Conservation (phyloP, 2,113 vertebrate species). For the Cervus canadensis region DNA sequence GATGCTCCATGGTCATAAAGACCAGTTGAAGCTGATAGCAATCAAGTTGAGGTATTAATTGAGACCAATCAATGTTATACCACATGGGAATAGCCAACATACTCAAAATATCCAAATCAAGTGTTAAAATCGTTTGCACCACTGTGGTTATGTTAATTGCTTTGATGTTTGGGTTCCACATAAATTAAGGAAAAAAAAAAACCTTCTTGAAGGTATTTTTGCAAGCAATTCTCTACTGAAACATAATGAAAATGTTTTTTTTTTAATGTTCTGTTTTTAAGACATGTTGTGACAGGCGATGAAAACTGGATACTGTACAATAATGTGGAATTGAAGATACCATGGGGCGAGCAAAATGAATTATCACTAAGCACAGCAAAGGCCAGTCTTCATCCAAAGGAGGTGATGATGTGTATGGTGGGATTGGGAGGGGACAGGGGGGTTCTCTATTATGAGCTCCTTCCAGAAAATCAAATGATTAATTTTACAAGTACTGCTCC, state of each 20-base stretch:
- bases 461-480: neutral
- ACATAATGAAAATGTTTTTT: neutral
- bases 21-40: neutral
- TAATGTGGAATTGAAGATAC: neutral
- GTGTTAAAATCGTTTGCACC: neutral
- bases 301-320: neutral
- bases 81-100: neutral
- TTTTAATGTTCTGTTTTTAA: neutral
- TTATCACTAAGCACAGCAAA: neutral
- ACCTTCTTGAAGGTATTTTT: neutral
- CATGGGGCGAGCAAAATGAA: neutral
- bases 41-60: neutral
- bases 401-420: neutral
- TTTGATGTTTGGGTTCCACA: neutral
- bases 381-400: neutral
- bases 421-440: neutral
- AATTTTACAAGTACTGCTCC: neutral
- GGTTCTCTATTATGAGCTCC: neutral
- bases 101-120: neutral
- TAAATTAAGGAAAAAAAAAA: neutral
- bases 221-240: neutral
- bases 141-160: neutral
- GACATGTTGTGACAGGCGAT: neutral
- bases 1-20: neutral
- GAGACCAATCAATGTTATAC: neutral